Evolutionary conservation across 2,888 invertebrate species (phyloP).

Genomic region (Penaeus monodon): DNA sequence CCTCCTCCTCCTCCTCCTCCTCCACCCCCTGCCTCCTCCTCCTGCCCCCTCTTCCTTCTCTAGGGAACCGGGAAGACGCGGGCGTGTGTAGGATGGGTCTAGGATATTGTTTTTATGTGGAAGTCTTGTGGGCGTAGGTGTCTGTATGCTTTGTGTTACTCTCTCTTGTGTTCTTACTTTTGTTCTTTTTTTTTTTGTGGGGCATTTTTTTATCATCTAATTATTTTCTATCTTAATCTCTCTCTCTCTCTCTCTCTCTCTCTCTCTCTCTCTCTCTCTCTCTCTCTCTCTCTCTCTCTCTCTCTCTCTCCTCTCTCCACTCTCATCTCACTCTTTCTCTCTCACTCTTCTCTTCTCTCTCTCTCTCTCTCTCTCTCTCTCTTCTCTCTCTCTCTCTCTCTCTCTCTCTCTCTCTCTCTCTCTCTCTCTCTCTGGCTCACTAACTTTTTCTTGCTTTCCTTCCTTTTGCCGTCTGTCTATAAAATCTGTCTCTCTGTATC

Average conservation of each 20-base stretch:
- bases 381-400: no score
- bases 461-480: neutral
- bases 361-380: neutral
- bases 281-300: no score
- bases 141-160: no score
- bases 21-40: neutral
- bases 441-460: neutral
- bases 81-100: neutral
- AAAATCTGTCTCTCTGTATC: neutral
- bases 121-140: neutral
- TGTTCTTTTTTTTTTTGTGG: no score
- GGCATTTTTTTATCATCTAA: no score
- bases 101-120: neutral
- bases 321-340: neutral
- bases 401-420: neutral
- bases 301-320: no score
- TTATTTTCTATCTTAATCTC: neutral
- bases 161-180: no score
- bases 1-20: neutral
- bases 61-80: neutral
- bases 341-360: no score
- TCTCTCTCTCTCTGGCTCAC: neutral
- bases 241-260: no score
- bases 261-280: neutral
- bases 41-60: neutral